Base-by-base conservation (phyloP, 2,888 invertebrate species). In the Lissocephala sabroskyi region DNA sequence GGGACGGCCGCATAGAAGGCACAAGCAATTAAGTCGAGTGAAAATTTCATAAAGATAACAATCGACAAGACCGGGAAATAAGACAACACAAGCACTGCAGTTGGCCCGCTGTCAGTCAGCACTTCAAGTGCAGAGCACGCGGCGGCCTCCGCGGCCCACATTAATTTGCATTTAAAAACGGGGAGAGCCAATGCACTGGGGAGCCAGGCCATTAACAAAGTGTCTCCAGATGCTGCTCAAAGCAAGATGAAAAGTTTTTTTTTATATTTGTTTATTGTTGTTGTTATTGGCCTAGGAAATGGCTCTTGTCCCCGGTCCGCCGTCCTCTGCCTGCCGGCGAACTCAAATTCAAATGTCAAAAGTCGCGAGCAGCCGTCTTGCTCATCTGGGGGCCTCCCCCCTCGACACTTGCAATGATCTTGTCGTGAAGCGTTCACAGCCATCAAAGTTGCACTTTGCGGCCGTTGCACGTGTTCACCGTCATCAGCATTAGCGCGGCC, bases 21-120 rank as follows among this genome's bases (percentile, higher is more conserved):
- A n/a, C n/a, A 78, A 62, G 78, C 74, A 76, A 76, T 76, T 78
- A 76, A 76, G 65, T 73, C 70, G 76, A 65, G 61, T 76, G 65
- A 73, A 76, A 68, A 76, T 75, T 76, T 76, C 66, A 68, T 66
- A 76, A 68, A 76, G 73, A 73, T 73, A 73, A 76, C 73, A 76
- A 73, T 71, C 74, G 66, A 76, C 64, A 66, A 70, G 61, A 76
- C 68, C 59, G 65, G 66, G 73, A 64, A 68, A 64, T 33, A 48
- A 49, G 49, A 17, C 18, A 49, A 48, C 44, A 48, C 39, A 56
- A 28, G 33, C 47, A 37, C 10, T 35, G 58, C 58, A 19, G 18
- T 30, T 16, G 16, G 17, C 10, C 64, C 62, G 63, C 65, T 57
- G 63, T 71, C 75, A 75, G 60, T 73, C 66, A 68, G 60, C 68